These are phyloP conservation scores for Amorpha juglandis DNA, from an alignment of 2,888 invertebrate genomes.

Conservation along the genomic window DNA sequence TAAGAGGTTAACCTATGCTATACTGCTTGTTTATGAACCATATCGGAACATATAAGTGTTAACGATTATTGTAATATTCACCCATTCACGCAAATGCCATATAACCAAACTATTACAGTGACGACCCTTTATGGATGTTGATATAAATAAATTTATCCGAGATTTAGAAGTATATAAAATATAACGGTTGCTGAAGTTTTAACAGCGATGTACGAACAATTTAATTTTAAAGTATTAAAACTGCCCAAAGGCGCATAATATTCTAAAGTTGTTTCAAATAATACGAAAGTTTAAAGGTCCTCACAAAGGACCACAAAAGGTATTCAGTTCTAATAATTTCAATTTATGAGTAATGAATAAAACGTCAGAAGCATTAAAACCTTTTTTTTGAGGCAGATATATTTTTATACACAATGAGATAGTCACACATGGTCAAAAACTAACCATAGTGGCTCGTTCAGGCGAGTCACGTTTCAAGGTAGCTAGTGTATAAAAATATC, in stretches of 20 bases:
- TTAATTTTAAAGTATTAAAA: conserved; percentile 9
- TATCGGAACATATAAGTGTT: not conserved
- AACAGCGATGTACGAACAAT: conserved; percentile 5
- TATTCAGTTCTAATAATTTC: not conserved
- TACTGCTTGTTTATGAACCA: not conserved
- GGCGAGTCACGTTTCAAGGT: too few relatives aligned
- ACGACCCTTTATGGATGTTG: too few relatives aligned
- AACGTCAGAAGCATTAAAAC: not conserved
- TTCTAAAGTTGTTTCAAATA: conserved; percentile 4
- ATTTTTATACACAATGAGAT: too few relatives aligned
- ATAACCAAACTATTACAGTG: too few relatives aligned
- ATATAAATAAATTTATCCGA: not conserved
- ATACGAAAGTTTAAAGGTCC: not conserved
- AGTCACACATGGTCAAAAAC: too few relatives aligned
- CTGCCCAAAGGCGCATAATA: conserved; percentile 19
- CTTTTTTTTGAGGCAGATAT: not conserved
- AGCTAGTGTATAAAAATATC: too few relatives aligned
- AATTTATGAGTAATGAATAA: not conserved
- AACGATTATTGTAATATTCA: not conserved
- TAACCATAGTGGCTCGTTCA: too few relatives aligned
- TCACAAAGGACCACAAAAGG: not conserved
- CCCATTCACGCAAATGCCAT: not conserved
- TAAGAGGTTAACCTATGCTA: not conserved
- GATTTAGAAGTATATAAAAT: too few relatives aligned
- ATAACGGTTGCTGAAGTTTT: not conserved